These are phyloP conservation scores for Drosophila macrospina DNA, from an alignment of 2,888 invertebrate genomes.

Conservation along the genomic window DNA sequence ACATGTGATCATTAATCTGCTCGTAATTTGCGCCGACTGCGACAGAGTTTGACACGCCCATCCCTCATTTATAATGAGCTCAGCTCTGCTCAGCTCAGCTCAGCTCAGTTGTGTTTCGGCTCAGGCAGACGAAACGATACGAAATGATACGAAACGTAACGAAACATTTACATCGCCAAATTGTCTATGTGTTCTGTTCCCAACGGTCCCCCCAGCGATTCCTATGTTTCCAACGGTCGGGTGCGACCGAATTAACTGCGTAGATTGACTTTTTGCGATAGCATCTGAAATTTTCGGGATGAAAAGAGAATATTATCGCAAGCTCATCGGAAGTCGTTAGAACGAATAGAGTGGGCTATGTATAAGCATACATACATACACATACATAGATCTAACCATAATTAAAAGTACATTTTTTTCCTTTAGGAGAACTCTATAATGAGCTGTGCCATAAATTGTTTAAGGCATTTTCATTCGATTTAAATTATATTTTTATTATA, in stretches of 20 bases:
- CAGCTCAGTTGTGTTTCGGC: slow-evolving; percentile 26
- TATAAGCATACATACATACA: background rate
- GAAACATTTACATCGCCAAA: slow-evolving; percentile 57
- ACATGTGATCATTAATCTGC: slow-evolving; percentile 72
- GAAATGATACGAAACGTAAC: slow-evolving; percentile 14
- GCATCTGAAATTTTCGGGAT: slow-evolving; percentile 71
- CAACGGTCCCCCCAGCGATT: slow-evolving; percentile 15
- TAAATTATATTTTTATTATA: background rate
- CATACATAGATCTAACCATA: background rate
- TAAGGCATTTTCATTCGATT: background rate
- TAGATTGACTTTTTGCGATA: slow-evolving; percentile 68
- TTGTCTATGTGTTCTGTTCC: slow-evolving; percentile 30
- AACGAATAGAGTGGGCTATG: slow-evolving; percentile 38
- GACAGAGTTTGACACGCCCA: slow-evolving; percentile 67
- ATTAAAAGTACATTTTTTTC: background rate
- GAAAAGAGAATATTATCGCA: slow-evolving; percentile 70
- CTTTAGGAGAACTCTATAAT: background rate
- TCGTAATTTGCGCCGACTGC: slow-evolving; percentile 67
- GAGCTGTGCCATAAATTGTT: background rate
- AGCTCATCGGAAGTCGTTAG: slow-evolving; percentile 71
- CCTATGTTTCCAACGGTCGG: slow-evolving; percentile 28
- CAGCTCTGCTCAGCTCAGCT: slow-evolving; percentile 36
- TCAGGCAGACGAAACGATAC: slow-evolving; percentile 24
- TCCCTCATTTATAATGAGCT: slow-evolving; percentile 70
- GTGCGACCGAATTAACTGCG: slow-evolving; percentile 68